phyloP scores from a whole-genome alignment of 2,888 invertebrate species.

The Lathronympha strigana region DNA sequence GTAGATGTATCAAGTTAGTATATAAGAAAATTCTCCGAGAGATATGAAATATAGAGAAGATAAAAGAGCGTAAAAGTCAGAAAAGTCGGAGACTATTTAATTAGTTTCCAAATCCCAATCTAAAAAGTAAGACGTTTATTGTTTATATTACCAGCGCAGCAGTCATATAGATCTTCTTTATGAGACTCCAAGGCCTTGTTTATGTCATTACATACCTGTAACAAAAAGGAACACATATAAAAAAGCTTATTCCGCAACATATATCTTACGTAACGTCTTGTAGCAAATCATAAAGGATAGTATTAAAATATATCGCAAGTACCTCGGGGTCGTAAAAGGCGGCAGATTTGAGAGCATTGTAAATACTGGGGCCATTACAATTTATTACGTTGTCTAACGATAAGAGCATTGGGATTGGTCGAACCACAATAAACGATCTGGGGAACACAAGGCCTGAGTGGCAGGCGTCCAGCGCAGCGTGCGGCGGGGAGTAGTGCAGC shows the following conservation, averaged over 20 bases:
- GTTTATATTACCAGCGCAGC: neutral
- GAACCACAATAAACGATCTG: too few relatives aligned
- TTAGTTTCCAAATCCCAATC: too few relatives aligned
- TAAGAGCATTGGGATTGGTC: constrained; percentile 21
- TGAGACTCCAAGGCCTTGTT: neutral
- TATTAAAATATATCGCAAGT: constrained; percentile 38
- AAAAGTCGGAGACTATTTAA: too few relatives aligned
- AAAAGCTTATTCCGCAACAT: constrained; percentile 14
- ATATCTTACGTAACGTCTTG: constrained; percentile 14
- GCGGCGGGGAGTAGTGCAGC: too few relatives aligned
- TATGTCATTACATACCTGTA: constrained; percentile 29
- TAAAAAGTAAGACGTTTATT: neutral
- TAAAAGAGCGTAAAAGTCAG: too few relatives aligned
- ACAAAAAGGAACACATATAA: constrained; percentile 26
- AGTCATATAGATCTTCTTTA: neutral
- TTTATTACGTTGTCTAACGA: constrained; percentile 35
- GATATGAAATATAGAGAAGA: too few relatives aligned
- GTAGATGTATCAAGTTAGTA: too few relatives aligned
- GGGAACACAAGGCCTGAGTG: too few relatives aligned
- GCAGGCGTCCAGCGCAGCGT: too few relatives aligned
- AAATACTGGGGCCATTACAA: constrained; percentile 36
- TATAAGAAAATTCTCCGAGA: too few relatives aligned
- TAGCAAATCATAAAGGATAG: constrained; percentile 38
- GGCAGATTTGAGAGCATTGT: constrained; percentile 38
- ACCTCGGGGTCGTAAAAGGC: constrained; percentile 33